Evolutionary conservation across 2,113 vertebrate genomes (phyloP).

Genomic region (Zeus faber): DNA sequence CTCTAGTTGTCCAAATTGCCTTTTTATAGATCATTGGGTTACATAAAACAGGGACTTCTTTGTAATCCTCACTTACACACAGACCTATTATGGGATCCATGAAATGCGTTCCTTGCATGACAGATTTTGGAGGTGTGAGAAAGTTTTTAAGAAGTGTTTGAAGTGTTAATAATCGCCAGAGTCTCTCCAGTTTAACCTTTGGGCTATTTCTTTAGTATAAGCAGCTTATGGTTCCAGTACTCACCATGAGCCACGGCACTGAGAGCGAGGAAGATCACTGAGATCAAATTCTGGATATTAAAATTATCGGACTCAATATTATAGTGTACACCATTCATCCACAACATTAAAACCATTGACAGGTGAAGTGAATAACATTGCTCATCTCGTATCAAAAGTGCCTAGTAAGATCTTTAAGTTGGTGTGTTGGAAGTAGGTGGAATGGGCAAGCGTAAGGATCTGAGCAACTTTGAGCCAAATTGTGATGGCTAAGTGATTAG

Average conservation of each 20-base stretch:
- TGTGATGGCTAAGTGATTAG: no score
- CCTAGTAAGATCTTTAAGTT: no score
- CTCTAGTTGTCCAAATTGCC: background rate
- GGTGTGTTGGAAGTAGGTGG: no score
- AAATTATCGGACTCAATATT: no score
- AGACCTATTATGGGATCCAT: background rate
- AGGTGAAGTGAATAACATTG: no score
- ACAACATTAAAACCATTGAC: no score
- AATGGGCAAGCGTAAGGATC: no score
- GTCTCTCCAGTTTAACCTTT: background rate
- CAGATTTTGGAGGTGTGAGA: background rate
- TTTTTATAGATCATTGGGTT: slow-evolving; percentile 8
- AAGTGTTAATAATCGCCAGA: background rate
- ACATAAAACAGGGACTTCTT: background rate
- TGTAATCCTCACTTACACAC: background rate
- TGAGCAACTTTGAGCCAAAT: no score
- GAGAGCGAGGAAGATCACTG: background rate
- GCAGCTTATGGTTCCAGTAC: background rate
- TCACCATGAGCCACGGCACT: background rate
- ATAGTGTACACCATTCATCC: no score
- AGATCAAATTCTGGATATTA: background rate
- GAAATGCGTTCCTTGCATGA: background rate
- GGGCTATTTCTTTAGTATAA: background rate
- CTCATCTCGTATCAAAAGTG: no score
- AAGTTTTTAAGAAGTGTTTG: background rate